Evolutionary conservation across 2,113 vertebrate species (phyloP).

Genomic region (Myiozetetes cayanensis): DNA sequence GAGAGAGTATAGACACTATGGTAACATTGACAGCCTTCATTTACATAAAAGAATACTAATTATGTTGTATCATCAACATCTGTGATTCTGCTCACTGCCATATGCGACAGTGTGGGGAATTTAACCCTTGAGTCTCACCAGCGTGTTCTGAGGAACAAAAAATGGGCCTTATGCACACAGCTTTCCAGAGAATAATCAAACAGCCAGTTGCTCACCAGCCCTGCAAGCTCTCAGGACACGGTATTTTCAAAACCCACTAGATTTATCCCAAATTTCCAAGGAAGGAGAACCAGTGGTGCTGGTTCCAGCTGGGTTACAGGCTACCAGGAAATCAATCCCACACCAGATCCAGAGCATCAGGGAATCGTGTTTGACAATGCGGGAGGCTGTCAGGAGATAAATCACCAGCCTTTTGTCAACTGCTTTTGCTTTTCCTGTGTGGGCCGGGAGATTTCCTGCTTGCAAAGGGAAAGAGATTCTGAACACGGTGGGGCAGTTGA

Average conservation of each 20-base stretch:
- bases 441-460: slow-evolving; percentile 14
- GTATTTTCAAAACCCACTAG: fast-evolving
- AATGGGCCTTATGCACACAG: fast-evolving
- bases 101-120: slow-evolving; percentile 68
- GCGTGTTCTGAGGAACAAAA: neutral
- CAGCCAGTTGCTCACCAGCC: neutral
- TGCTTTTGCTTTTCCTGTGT: slow-evolving; percentile 1
- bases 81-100: slow-evolving; percentile 79
- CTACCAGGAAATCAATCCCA: neutral
- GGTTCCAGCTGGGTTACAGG: slow-evolving; percentile 4
- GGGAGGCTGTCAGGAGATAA: slow-evolving; percentile 1
- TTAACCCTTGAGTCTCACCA: slow-evolving; percentile 72
- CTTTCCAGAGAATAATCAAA: neutral
- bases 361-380: slow-evolving; percentile 17
- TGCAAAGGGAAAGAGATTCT: neutral
- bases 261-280: neutral
- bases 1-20: slow-evolving; percentile 69
- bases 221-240: neutral
- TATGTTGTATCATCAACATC: slow-evolving; percentile 80
- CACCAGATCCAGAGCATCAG: neutral
- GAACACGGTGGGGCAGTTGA: neutral
- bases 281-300: neutral
- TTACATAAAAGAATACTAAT: slow-evolving; percentile 83
- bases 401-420: slow-evolving; percentile 22
- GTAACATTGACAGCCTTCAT: slow-evolving; percentile 78